Conservation (phyloP, 2,888 invertebrate genomes). For the Trypoxylon attenuatum region DNA sequence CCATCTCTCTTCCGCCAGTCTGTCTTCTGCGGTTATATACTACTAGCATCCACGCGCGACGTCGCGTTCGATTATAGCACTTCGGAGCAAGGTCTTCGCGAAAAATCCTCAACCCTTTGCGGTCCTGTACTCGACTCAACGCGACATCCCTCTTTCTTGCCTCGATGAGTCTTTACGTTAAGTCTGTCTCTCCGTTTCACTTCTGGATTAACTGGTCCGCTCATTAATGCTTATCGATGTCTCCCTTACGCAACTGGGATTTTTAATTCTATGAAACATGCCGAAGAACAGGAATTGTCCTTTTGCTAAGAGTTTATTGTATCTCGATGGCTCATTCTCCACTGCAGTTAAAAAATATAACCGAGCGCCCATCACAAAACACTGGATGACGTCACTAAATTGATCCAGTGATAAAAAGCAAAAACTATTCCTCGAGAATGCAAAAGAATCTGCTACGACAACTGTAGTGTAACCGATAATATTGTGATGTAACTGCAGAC, state of each 20-base stretch:
- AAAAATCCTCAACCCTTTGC: no score
- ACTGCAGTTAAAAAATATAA: not conserved
- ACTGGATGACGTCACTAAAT: constrained; percentile 37
- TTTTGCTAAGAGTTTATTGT: no score
- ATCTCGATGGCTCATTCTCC: no score
- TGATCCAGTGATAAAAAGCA: constrained; percentile 6
- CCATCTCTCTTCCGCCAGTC: not conserved
- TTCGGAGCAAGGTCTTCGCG: not conserved
- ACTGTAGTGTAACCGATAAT: constrained; percentile 34
- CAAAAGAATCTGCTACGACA: constrained; percentile 24
- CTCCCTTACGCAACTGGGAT: no score
- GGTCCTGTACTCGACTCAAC: no score
- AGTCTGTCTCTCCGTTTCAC: no score
- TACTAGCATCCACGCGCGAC: constrained; percentile 2
- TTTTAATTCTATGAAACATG: no score
- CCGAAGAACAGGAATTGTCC: no score
- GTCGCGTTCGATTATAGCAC: not conserved
- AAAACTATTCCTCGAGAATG: constrained; percentile 24
- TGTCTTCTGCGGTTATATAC: not conserved
- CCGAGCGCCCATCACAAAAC: constrained; percentile 2
- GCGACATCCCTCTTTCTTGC: no score
- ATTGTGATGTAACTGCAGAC: constrained; percentile 41
- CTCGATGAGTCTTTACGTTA: no score
- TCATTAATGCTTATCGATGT: constrained; percentile 19
- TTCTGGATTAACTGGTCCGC: constrained; percentile 4